These are phyloP conservation scores for Penaeus indicus DNA, from an alignment of 1,140 invertebrate genomes.

Conservation along the genomic window DNA sequence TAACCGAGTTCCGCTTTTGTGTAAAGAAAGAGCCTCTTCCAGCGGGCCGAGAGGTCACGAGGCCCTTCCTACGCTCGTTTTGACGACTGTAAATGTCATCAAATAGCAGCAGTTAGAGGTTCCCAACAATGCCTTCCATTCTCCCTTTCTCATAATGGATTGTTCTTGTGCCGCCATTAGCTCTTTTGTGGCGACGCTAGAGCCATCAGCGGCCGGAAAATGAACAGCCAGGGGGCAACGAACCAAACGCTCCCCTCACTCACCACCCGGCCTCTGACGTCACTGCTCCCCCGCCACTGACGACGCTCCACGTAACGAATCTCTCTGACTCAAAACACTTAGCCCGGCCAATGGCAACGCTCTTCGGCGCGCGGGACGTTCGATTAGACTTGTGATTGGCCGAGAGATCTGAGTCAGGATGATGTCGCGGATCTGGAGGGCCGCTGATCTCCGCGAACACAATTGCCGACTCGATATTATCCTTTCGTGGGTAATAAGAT, in stretches of 20 bases:
- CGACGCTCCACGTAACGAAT: not conserved
- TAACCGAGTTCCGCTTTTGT: conserved; percentile 15
- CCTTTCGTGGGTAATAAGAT: conserved; percentile 63
- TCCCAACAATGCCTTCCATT: conserved; percentile 62
- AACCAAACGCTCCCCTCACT: conserved; percentile 52
- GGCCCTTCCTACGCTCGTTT: conserved; percentile 49
- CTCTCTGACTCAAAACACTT: not conserved
- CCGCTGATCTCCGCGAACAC: conserved; percentile 53
- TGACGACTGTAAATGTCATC: conserved; percentile 63
- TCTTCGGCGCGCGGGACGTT: not conserved
- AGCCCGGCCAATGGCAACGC: conserved; percentile 31
- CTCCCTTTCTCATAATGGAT: conserved; percentile 61
- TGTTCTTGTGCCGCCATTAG: conserved; percentile 64
- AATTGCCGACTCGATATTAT: conserved; percentile 61
- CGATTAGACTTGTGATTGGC: conserved; percentile 32
- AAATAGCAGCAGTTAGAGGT: conserved; percentile 58
- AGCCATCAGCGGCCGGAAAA: conserved; percentile 62
- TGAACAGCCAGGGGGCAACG: conserved; percentile 57
- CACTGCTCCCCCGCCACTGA: conserved; percentile 22
- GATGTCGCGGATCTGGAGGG: not conserved
- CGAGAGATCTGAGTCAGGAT: conserved; percentile 33
- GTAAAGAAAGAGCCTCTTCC: conserved; percentile 44
- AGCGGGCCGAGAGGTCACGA: conserved; percentile 43
- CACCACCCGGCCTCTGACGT: conserved; percentile 57
- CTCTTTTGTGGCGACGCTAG: conserved; percentile 59